Percentiles rank a stretch among this genome's conserved stretches.
These are phyloP conservation scores for Nipponia nippon DNA, from an alignment of 2,113 vertebrate genomes.

Conservation along the genomic window DNA sequence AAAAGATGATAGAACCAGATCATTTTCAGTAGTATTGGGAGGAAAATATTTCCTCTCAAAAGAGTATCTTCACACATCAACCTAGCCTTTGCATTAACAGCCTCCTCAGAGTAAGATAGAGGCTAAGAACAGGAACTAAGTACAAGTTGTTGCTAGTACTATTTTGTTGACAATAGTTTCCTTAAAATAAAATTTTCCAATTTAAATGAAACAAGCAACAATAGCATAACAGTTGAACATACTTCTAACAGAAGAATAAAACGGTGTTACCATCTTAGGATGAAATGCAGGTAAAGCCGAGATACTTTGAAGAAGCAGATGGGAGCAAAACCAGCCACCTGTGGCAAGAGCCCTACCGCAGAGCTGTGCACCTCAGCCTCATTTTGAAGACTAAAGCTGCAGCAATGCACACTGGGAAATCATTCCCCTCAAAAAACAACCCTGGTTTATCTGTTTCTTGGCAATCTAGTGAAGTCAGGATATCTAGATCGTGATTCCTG, in stretches of 20 bases:
- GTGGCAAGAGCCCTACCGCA: fast-evolving
- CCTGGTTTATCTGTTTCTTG: neutral
- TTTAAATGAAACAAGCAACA: neutral
- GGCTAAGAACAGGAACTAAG: neutral
- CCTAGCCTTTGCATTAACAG: neutral
- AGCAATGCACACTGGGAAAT: neutral
- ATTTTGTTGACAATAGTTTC: neutral
- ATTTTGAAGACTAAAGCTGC: neutral
- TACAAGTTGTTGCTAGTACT: neutral
- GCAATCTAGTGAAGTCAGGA: neutral
- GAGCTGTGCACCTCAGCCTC: neutral
- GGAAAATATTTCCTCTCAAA: neutral
- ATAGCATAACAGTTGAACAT: neutral
- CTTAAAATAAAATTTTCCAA: neutral
- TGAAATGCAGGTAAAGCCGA: neutral
- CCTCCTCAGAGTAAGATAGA: neutral
- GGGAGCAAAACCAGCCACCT: neutral
- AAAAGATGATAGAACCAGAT: neutral
- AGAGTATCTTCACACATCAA: neutral
- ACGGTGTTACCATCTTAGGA: neutral
- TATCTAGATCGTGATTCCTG: neutral
- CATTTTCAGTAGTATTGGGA: neutral
- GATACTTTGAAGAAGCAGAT: neutral
- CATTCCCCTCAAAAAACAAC: neutral
- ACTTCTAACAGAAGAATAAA: neutral